Percentiles rank a stretch among this genome's conserved stretches.
Conservation (phyloP, 1,140 invertebrate species). For the Aphaenogaster floridana region DNA sequence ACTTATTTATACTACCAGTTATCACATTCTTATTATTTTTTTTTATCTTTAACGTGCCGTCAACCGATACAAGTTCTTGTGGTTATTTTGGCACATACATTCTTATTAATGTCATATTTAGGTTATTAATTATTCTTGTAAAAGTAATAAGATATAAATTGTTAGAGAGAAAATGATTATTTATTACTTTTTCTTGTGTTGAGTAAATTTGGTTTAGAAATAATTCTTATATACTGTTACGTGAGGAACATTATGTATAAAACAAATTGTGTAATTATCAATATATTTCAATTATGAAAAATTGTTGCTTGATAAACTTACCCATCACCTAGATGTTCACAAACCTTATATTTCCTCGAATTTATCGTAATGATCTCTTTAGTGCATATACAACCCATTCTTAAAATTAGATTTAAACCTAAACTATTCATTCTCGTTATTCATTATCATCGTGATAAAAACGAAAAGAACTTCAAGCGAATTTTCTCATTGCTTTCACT, state of each 20-base stretch:
- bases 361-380: slow-evolving; percentile 92
- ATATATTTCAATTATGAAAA: not conserved
- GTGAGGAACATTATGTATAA: not conserved
- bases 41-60: too few species aligned
- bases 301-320: slow-evolving; percentile 83
- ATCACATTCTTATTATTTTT: not conserved
- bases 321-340: slow-evolving; percentile 93
- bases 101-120: too few species aligned
- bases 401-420: slow-evolving; percentile 90
- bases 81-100: too few species aligned
- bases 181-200: not conserved
- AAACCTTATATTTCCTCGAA: slow-evolving; percentile 90
- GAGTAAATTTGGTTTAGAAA: not conserved
- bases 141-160: not conserved
- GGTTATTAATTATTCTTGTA: not conserved
- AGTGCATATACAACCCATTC: slow-evolving; percentile 93
- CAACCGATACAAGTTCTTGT: too few species aligned
- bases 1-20: not conserved
- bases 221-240: not conserved
- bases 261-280: not conserved
- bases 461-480: not conserved
- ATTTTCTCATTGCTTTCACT: not conserved
- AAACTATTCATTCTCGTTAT: slow-evolving; percentile 89
- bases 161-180: too few species aligned
- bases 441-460: slow-evolving; percentile 24